Conservation (phyloP, 2,113 vertebrate genomes). For the Poecilia latipinna region DNA sequence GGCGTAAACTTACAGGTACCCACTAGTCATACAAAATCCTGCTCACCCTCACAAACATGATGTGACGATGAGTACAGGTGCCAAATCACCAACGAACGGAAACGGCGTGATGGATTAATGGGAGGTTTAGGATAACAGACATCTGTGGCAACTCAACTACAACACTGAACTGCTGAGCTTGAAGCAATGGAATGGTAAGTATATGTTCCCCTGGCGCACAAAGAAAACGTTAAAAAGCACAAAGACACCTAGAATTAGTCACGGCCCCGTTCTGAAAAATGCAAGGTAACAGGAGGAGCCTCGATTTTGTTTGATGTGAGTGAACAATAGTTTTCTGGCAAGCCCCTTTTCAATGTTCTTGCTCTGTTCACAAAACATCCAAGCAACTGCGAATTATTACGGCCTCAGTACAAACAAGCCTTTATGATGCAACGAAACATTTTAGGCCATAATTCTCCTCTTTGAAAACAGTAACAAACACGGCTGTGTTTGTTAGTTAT, state of each 20-base stretch:
- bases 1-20: neutral
- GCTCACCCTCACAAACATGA: slow-evolving; percentile 33
- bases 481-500: slow-evolving; percentile 12
- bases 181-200: slow-evolving; percentile 70
- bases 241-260: slow-evolving; percentile 49
- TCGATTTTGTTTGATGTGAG: slow-evolving; percentile 49
- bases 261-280: slow-evolving; percentile 33
- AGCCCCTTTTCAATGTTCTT: slow-evolving; percentile 4
- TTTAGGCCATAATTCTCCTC: slow-evolving; percentile 16
- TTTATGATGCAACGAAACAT: slow-evolving; percentile 35
- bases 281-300: slow-evolving; percentile 40
- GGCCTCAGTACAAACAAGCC: slow-evolving; percentile 16
- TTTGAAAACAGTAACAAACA: slow-evolving; percentile 46
- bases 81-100: slow-evolving; percentile 57
- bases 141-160: slow-evolving; percentile 71
- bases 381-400: slow-evolving; percentile 45
- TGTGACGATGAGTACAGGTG: slow-evolving; percentile 52
- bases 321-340: slow-evolving; percentile 44
- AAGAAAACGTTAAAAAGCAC: slow-evolving; percentile 43
- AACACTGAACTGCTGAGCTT: slow-evolving; percentile 44
- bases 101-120: slow-evolving; percentile 57
- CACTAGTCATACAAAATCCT: slow-evolving; percentile 7
- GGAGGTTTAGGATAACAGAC: slow-evolving; percentile 60
- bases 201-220: slow-evolving; percentile 62
- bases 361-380: slow-evolving; percentile 14